These are phyloP conservation scores for Stegastes partitus DNA, from an alignment of 2,113 vertebrate species.

Conservation along the genomic window DNA sequence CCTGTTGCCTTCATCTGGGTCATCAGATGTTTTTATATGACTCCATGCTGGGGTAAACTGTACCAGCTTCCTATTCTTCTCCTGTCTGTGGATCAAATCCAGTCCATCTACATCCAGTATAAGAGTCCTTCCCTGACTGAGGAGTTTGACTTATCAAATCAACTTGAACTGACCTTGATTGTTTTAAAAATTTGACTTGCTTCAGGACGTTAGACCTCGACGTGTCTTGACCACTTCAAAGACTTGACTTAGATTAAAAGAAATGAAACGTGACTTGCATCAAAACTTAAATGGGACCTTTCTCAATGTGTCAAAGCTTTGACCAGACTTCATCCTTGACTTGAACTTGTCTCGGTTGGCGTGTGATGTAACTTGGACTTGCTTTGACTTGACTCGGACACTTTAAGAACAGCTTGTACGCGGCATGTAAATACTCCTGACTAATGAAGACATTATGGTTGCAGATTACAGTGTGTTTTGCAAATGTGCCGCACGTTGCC, in stretches of 20 bases:
- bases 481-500: conserved; percentile 26
- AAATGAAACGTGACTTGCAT: not conserved
- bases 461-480: conserved; percentile 26
- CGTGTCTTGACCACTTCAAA: no score
- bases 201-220: no score
- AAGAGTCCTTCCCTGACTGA: not conserved
- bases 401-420: conserved; percentile 5
- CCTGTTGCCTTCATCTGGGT: no score
- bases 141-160: no score
- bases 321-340: not conserved
- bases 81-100: no score
- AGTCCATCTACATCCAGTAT: not conserved
- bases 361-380: not conserved
- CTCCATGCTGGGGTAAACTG: no score
- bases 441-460: conserved; percentile 11
- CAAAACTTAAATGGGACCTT: not conserved
- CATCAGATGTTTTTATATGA: no score
- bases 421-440: not conserved
- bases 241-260: no score
- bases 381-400: conserved; percentile 12
- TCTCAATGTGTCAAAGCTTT: not conserved
- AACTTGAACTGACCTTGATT: no score
- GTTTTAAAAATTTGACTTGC: no score
- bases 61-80: no score
- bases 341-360: no score